Base-by-base conservation (phyloP, 2,888 invertebrate genomes). In the Drosophila eohydei region DNA sequence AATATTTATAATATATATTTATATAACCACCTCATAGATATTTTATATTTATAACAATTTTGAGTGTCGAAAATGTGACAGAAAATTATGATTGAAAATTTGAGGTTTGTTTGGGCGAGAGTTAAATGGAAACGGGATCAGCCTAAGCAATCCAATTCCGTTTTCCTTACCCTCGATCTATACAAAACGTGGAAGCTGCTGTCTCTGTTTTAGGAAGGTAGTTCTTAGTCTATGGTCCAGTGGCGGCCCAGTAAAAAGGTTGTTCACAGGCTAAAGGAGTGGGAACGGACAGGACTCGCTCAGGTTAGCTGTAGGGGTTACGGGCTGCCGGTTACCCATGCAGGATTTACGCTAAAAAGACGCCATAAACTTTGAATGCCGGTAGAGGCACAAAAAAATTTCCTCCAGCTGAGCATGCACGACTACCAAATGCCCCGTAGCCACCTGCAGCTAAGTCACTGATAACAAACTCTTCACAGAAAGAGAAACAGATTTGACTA, bases 281-380 rank as follows among this genome's bases (percentile, higher is more conserved):
- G 1, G 0, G 38, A 6, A 6, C 11, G 16, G 50, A 28, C 26
- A 3, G 16, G 26, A 2, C n/a, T 48, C 5, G 26, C 55, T 16
- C 43, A 14, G 36, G 57, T 50, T 38, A 57, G 48, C 58, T 56
- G 67, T 28, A 50, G 57, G 60, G 71, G 68, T 56, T 62, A 58
- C 60, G 63, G 71, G 66, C 56, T 62, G 50, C 62, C 40, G 64
- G 64, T 59, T 43, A 60, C 65, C 60, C 66, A 61, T 48, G 57
- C 88, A 77, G 84, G 88, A 89, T 89, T 88, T 89, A 81, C 89
- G 88, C 81, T 90, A 80, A 90, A 90, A 90, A 89, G 90, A 90
- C 84, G 83, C 78, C 87, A 78, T 87, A 87, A 89, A 89, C 75
- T 80, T 90, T 80, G 78, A 87, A 89, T 80, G 74, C 64, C 73